Conservation (phyloP, 2,797 vertebrate genomes). For the Pseudochaenichthys georgianus region DNA sequence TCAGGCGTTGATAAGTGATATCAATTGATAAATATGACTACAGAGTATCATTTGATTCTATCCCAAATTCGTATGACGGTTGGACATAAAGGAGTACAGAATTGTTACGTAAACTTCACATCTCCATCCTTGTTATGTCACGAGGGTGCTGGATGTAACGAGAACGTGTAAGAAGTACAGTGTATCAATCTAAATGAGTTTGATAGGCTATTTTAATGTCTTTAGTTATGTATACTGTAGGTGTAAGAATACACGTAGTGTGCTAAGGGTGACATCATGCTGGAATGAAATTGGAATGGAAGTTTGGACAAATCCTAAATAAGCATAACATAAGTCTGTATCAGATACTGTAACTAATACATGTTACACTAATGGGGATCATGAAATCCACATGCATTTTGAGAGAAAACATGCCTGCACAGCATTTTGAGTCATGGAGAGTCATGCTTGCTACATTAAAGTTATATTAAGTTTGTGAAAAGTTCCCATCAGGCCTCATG, state of each 20-base stretch:
- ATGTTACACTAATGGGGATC: neutral
- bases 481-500: conserved; percentile 24
- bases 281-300: neutral
- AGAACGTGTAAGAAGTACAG: too few relatives aligned
- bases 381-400: neutral
- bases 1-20: too few relatives aligned
- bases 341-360: neutral
- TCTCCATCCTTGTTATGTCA: too few relatives aligned
- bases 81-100: too few relatives aligned
- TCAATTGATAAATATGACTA: too few relatives aligned
- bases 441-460: neutral
- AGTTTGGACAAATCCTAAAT: neutral
- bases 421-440: neutral
- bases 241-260: neutral
- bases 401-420: neutral
- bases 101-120: too few relatives aligned
- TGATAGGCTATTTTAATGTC: too few relatives aligned
- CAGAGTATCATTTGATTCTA: too few relatives aligned
- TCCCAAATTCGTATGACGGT: too few relatives aligned
- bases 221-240: too few relatives aligned
- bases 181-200: too few relatives aligned
- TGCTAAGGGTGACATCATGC: neutral
- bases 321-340: neutral
- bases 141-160: too few relatives aligned
- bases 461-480: neutral